These are phyloP conservation scores for Acridotheres tristis DNA, from an alignment of 2,797 vertebrate genomes.

Conservation along the genomic window DNA sequence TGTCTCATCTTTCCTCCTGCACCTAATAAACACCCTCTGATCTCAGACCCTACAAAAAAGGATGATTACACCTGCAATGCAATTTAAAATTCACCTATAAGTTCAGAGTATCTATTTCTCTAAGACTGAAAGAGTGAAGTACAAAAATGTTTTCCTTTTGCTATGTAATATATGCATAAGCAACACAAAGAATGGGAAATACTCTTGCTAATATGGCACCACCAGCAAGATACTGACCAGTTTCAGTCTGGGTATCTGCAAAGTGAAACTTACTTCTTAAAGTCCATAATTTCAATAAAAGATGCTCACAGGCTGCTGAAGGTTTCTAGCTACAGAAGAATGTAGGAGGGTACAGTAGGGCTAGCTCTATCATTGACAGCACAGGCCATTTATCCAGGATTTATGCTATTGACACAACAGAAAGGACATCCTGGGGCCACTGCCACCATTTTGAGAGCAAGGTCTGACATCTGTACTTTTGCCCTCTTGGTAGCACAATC, in stretches of 20 bases:
- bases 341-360: background rate
- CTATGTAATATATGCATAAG: background rate
- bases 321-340: background rate
- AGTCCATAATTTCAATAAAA: background rate
- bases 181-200: slow-evolving; percentile 28
- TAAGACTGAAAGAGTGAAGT: background rate
- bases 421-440: background rate
- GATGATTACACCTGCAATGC: background rate
- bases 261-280: background rate
- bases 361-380: background rate
- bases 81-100: background rate
- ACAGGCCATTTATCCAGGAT: background rate
- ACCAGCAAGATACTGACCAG: background rate
- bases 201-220: background rate
- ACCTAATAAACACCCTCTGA: background rate
- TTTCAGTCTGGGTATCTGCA: background rate
- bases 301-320: background rate
- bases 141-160: slow-evolving; percentile 18
- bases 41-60: background rate
- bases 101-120: background rate
- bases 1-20: background rate
- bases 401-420: background rate
- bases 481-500: background rate
- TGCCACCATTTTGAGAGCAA: background rate
- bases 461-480: background rate